phyloP scores from a whole-genome alignment of 2,797 vertebrate species.

The Rhodeus uyekii region DNA sequence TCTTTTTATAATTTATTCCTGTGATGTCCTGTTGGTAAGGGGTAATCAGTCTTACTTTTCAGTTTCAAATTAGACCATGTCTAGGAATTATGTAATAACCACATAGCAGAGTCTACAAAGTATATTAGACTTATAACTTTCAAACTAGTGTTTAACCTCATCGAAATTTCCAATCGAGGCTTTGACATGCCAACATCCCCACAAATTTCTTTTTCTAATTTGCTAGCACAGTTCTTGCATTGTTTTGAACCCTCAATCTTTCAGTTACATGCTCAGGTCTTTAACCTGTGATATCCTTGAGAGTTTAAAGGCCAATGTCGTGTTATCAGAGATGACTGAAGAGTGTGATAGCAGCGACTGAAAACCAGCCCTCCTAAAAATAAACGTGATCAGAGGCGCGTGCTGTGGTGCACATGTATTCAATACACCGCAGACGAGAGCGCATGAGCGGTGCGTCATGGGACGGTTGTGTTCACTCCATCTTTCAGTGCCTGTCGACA shows the following conservation, averaged over 20 bases:
- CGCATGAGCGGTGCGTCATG: slow-evolving; percentile 46
- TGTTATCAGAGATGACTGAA: slow-evolving; percentile 28
- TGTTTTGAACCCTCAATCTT: neutral
- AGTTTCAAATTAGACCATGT: neutral
- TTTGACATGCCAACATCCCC: neutral
- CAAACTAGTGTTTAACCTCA: neutral
- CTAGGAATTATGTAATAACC: neutral
- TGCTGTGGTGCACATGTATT: slow-evolving; percentile 44
- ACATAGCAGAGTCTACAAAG: no score
- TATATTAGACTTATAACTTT: neutral
- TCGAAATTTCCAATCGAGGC: no score
- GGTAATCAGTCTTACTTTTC: neutral
- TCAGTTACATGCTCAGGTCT: neutral
- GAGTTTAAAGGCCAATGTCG: neutral
- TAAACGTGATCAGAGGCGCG: slow-evolving; percentile 40
- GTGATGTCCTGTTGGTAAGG: no score
- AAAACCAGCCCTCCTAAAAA: slow-evolving; percentile 37
- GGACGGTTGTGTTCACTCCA: slow-evolving; percentile 66
- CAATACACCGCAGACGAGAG: slow-evolving; percentile 34
- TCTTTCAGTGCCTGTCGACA: slow-evolving; percentile 61
- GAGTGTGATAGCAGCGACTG: neutral
- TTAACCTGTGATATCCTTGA: neutral
- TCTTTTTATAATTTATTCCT: no score
- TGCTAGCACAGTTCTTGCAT: neutral
- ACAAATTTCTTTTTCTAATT: neutral